phyloP scores from a whole-genome alignment of 2,888 invertebrate species.

The Stenolophus ochropezus region DNA sequence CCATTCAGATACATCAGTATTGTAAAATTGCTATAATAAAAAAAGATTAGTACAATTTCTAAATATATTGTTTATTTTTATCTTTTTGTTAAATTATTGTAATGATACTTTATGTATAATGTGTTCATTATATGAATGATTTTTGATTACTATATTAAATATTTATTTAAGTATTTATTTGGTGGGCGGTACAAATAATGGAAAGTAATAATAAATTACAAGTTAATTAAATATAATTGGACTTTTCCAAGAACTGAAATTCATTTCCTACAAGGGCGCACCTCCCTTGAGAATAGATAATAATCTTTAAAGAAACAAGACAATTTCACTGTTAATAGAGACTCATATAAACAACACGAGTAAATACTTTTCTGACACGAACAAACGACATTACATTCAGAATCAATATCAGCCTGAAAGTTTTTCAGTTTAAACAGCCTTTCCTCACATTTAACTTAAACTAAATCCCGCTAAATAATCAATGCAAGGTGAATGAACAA shows the following conservation, averaged over 20 bases:
- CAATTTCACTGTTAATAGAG: constrained; percentile 30
- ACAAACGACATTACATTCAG: constrained; percentile 30
- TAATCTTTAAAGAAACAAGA: constrained; percentile 36
- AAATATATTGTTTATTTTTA: too few relatives aligned
- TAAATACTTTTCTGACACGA: constrained; percentile 31
- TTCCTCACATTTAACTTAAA: not conserved
- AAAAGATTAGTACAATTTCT: too few relatives aligned
- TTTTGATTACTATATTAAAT: too few relatives aligned
- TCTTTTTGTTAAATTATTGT: too few relatives aligned
- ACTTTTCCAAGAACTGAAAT: not conserved
- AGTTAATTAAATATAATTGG: constrained; percentile 10
- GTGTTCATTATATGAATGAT: too few relatives aligned
- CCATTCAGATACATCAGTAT: too few relatives aligned
- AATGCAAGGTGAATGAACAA: not conserved
- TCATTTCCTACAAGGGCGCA: not conserved
- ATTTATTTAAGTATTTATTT: not conserved
- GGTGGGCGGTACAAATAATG: not conserved
- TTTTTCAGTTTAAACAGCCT: not conserved
- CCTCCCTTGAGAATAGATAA: constrained; percentile 5
- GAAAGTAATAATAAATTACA: not conserved
- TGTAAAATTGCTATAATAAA: too few relatives aligned
- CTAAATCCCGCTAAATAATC: not conserved
- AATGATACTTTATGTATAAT: too few relatives aligned
- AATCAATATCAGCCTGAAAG: constrained; percentile 10
- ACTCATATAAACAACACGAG: not conserved